Evolutionary conservation across 2,797 vertebrate species (phyloP), one percentile per base, ranked within the genome.

Genomic region (Melanotaenia trifasciata): DNA sequence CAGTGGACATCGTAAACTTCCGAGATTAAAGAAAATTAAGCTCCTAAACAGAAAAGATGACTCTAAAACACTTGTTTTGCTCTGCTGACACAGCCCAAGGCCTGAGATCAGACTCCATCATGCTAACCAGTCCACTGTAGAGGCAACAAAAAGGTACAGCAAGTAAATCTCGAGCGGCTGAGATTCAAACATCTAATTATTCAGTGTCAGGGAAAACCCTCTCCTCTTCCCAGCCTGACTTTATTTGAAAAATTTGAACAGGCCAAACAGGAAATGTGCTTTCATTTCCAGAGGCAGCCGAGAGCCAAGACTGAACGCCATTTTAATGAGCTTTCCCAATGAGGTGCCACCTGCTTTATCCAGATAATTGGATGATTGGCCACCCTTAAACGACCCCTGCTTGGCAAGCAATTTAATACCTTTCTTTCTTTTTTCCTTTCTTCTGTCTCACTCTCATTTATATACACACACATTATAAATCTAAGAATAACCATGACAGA

Each of bases 311-410:
- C 70, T 87, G 88, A 83, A 84, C 33, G 73, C 66, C 76, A 81
- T 90, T 90, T 90, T 93, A 93, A 94, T 92, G 91, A 94, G 87
- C 84, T 91, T 88, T 88, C 72, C 75, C 91, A 90, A 92, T 83
- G 88, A 91, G 87, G 84, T 89, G 89, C 92, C 92, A 94, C 90
- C 92, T 92, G 90, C 88, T 93, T 92, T 87, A 91, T 90, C 70
- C 87, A 89, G 86, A 90, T 92, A 92, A 93, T 93, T 92, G 91
- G 88, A 84, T 83, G 87, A 92, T 90, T 90, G 87, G 88, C 87
- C 89, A 88, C 78, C 92, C 87, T 86, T 85, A 84, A 90, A 92
- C 22, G 22, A 89, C 86, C 87, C 77, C 56, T 67, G 75, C 78
- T 83, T 89, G 81, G 79, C 83, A 70, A 88, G 66, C 59, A 67